Evolutionary conservation across 2,797 vertebrate genomes (phyloP), one percentile per base, ranked within the genome.

Genomic region (Philypnodon macrostomus): DNA sequence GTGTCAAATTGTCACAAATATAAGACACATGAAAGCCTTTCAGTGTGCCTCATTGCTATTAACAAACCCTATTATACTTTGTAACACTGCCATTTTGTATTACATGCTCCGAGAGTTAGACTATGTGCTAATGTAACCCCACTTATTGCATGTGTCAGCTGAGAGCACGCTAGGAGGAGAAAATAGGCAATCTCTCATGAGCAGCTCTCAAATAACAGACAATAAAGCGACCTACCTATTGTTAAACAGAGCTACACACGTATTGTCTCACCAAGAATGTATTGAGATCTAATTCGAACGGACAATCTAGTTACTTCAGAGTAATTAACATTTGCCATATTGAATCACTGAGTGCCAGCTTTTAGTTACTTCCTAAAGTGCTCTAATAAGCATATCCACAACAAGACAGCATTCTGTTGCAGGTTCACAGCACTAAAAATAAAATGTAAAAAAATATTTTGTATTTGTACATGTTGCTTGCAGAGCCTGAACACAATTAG

Each of bases 1-100:
- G 55, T 77, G 78, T 85, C 80, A 85, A 75, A 74, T 68, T 45
- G 2, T 54, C 67, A 54, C 72, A 81, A 80, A 86, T 81, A 70
- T 69, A 61, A 84, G 73, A 6, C 21, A 57, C 75, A 86, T 87
- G 75, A 84, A 77, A 70, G 54, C 21, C 49, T 65, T 49, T 64
- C 70, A 78, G 79, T 80, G 81, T 61, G 76, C 75, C 76, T 86
- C 76, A 77, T 87, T 83, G 77, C 70, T 73, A 71, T 85, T 81
- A 83, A 68, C 78, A 84, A 79, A 85, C 81, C 68, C 61, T 69
- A 69, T 87, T 84, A 85, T 67, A 76, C 78, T 77, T 78, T 73
- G 74, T 33, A 39, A 69, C 37, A 36, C 17, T 44, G 9, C 29
- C 44, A 1, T 57, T 67, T 67, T 68, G 66, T 69, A 80, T 83